Base-by-base conservation (phyloP, 2,888 invertebrate species). In the Gasteruption jaculator region DNA sequence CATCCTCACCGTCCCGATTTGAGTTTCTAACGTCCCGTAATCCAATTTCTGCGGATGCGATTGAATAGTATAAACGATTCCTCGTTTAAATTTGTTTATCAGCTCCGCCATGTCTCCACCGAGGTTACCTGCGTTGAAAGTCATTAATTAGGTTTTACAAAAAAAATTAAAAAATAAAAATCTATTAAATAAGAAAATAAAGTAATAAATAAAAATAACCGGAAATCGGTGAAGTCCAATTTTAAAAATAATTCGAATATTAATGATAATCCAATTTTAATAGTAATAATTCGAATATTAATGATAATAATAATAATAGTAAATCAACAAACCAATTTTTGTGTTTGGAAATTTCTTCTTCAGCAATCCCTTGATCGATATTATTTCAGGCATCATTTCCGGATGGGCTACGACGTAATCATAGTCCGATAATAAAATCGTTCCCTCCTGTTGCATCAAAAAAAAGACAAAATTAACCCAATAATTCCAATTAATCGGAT, bases 361-460 rank as follows among this genome's bases (percentile, higher is more conserved):
- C 76, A 92, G 74, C 30, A 91, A 62, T 2, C 91, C 91, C 48
- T 89, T 77, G 41, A 92, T 73, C 0, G 79, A 75, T 2, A 86
- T 79, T 24, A 92, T 61, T 37, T 91, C 91, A 0, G 86, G 79
- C 34, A 90, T 66, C 46, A 91, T 85, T 61, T 85, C 82, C 0
- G 87, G 84, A 73, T 91, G 88, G 0, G 88, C 86, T 10, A 92
- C 73, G 5, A 87, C 63, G 58, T 77, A 82, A 56, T 88, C 81
- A 61, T 82, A 91, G 51, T 91, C 87, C 4, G 74, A 71, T 2
- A 84, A 57, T 41, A 76, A 72, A 3, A 87, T 60, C 49, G 79
- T 75, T n/a, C 88, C 87, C 58, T 75, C 81, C 75, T 87, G n/a
- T n/a, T n/a, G n/a, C n/a, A n/a, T n/a, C 63, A 37, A 63, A 55